A percentile compares a stretch with the other conserved stretches of the same genome.
Evolutionary conservation across 2,797 vertebrate genomes (phyloP).

Genomic region (Lepilemur ruficaudatus): DNA sequence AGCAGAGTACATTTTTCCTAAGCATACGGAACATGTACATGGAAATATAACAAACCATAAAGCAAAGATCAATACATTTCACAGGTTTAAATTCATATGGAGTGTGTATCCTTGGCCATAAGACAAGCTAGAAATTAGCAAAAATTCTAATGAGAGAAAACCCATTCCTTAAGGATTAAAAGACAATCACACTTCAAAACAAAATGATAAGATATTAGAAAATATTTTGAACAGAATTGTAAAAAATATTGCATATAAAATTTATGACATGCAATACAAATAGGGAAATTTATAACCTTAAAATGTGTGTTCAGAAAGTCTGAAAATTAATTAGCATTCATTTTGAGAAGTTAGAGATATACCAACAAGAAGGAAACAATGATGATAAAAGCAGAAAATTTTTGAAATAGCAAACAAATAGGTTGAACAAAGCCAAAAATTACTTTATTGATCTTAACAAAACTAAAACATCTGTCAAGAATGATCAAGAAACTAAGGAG

Average conservation of each 20-base stretch:
- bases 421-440: not conserved
- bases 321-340: not conserved
- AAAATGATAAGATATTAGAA: slow-evolving; percentile 4
- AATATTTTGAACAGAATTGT: not conserved
- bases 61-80: not conserved
- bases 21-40: not conserved
- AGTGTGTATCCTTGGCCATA: not conserved
- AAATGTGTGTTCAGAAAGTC: not conserved
- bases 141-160: not conserved
- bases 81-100: not conserved
- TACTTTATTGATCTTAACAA: not conserved
- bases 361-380: not conserved
- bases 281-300: not conserved
- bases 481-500: not conserved
- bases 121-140: not conserved
- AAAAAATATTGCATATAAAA: not conserved
- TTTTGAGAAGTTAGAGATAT: not conserved
- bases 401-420: not conserved
- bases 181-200: not conserved
- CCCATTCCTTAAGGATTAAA: not conserved
- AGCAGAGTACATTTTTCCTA: not conserved
- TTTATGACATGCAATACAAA: not conserved
- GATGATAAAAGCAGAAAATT: not conserved
- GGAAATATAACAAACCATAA: not conserved
- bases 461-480: not conserved